phyloP scores from a whole-genome alignment of 2,113 vertebrate species.

The Furnarius figulus region DNA sequence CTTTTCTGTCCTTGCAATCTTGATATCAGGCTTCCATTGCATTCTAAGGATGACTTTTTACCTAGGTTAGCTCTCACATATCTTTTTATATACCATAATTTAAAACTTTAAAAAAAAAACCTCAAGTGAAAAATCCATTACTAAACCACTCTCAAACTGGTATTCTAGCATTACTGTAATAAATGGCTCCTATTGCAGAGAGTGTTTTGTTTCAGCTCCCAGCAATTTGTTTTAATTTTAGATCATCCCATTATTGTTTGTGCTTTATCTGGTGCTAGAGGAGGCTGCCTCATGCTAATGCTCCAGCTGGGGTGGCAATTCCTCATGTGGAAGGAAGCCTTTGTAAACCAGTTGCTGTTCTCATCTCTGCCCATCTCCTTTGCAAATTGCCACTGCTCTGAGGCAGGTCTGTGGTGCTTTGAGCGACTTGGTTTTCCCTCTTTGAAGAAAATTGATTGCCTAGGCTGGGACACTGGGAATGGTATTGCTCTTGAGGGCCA shows the following conservation, averaged over 20 bases:
- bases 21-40: conserved; percentile 28
- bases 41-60: conserved; percentile 10
- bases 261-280: background rate
- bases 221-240: conserved; percentile 39
- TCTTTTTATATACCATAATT: conserved; percentile 26
- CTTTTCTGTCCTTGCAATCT: background rate
- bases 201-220: conserved; percentile 25
- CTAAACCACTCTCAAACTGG: background rate
- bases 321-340: background rate
- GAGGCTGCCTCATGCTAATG: conserved; percentile 11
- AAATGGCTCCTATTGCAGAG: background rate
- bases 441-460: background rate
- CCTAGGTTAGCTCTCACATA: background rate
- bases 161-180: background rate
- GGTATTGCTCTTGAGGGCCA: background rate
- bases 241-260: conserved; percentile 8
- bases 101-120: background rate
- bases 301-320: conserved; percentile 2
- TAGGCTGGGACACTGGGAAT: background rate
- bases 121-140: background rate
- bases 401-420: background rate
- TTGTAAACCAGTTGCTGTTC: background rate
- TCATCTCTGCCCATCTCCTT: background rate
- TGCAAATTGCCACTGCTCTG: background rate
- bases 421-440: background rate